Base-by-base conservation (phyloP, 2,797 vertebrate species). In the Platalea minor region DNA sequence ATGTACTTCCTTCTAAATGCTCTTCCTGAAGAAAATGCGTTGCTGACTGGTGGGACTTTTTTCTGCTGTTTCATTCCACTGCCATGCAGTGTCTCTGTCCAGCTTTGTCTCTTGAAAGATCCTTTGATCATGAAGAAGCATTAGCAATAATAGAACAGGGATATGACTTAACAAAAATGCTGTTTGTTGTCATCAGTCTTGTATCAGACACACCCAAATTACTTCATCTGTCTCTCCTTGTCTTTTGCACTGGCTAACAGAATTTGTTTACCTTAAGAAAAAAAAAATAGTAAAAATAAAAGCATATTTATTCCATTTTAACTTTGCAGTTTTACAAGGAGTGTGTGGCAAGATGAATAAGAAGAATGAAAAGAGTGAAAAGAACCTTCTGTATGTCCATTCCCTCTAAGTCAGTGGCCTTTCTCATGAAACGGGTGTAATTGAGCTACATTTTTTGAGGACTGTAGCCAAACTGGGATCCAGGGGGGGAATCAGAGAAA, bases 261-360 rank as follows among this genome's bases (percentile, higher is more conserved):
- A 39, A 94, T 92, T 95, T 96, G 73, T 96, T 95, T 85, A 91
- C 86, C 85, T 87, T 90, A 94, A 46, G 19, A 17, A 53, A 56
- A 72, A 64, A 64, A 65, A 26, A 67, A 39, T 20, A 56, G 18
- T 45, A 65, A 56, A 56, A 81, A 23, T 28, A 51, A 76, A 89
- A 61, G 24, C 21, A 29, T 39, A 29, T 51, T 45, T 83, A 37
- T 68, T 78, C 68, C 14, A 18, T 92, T 95, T 80, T 91, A 86
- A 65, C 50, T 92, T 85, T 65, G 41, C 69, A 10, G 3, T 83
- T 88, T 26, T 57, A 68, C 72, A 84, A 95, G 85, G 41, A 87
- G 29, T 68, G 21, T 56, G 25, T 76, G 54, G 60, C 33, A 85
- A 96, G 90, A 88, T 17, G 54, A 90, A 63, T 87, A 91, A 18